Percentiles rank a stretch among this genome's conserved stretches.
Conservation (phyloP, 2,888 invertebrate genomes). For the Hirudinaria manillensis region DNA sequence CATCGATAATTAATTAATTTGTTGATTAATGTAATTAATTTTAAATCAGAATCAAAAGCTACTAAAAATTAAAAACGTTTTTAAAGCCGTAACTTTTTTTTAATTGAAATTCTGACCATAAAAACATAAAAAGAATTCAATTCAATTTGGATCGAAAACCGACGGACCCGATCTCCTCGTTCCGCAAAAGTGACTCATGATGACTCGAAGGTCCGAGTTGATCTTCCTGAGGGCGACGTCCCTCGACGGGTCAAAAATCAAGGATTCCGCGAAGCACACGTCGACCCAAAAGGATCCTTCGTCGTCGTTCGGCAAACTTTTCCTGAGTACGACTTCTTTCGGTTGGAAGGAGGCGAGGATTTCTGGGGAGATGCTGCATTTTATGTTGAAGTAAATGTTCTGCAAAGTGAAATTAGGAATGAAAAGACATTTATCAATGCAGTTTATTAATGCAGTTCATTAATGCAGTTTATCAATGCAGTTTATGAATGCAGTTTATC, state of each 20-base stretch:
- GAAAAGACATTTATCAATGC: too few relatives aligned
- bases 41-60: neutral
- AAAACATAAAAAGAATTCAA: too few relatives aligned
- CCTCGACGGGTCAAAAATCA: neutral
- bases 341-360: neutral
- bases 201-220: slow-evolving; percentile 39
- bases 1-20: too few relatives aligned
- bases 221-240: slow-evolving; percentile 34
- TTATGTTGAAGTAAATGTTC: neutral
- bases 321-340: neutral
- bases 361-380: neutral
- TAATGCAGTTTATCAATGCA: too few relatives aligned
- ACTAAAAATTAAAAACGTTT: neutral
- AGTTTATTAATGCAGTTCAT: too few relatives aligned
- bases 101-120: neutral
- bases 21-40: too few relatives aligned
- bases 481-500: too few relatives aligned
- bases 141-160: too few relatives aligned
- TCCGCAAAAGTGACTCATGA: slow-evolving; percentile 45
- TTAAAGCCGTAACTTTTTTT: neutral
- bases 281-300: neutral
- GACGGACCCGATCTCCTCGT: slow-evolving; percentile 33
- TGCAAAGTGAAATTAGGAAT: neutral
- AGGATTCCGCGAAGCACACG: neutral
- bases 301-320: neutral